A percentile compares a stretch with the other conserved stretches of the same genome.
Conservation (phyloP, 2,797 vertebrate species). For the Muraenolepis orangiensis region DNA sequence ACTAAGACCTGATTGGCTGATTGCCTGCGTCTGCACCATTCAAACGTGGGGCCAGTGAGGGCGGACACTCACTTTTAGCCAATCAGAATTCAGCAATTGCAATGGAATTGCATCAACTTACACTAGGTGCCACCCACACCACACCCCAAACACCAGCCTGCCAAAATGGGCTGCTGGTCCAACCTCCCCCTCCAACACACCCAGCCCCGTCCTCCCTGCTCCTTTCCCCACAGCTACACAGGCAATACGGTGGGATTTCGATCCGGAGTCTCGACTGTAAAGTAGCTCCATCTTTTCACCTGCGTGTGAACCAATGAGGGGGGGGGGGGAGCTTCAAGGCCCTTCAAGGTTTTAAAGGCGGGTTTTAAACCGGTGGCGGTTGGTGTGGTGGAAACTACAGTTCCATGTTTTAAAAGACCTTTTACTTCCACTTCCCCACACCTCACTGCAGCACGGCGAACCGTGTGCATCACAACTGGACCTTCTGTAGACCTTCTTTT, state of each 20-base stretch:
- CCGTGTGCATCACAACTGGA: too few species aligned
- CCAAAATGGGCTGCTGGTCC: not conserved
- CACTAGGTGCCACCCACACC: not conserved
- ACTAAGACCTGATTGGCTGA: not conserved
- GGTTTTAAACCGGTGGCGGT: not conserved
- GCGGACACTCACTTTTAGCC: not conserved
- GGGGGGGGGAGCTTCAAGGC: too few species aligned
- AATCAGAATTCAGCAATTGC: not conserved
- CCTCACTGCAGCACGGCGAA: too few species aligned
- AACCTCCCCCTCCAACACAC: not conserved
- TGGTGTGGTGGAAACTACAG: not conserved
- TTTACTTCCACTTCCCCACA: too few species aligned
- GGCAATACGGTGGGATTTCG: not conserved
- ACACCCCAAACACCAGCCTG: too few species aligned
- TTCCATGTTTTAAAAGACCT: not conserved
- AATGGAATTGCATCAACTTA: not conserved
- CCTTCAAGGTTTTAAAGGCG: not conserved
- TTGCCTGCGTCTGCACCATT: not conserved
- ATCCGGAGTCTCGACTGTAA: not conserved
- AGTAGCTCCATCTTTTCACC: not conserved
- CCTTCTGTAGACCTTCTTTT: too few species aligned
- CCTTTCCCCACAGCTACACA: not conserved
- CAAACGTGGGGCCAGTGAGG: not conserved
- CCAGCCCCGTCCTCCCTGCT: not conserved
- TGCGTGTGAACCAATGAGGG: not conserved